These are phyloP conservation scores for Aphidoletes aphidimyza DNA, from an alignment of 2,888 invertebrate genomes.

Conservation along the genomic window DNA sequence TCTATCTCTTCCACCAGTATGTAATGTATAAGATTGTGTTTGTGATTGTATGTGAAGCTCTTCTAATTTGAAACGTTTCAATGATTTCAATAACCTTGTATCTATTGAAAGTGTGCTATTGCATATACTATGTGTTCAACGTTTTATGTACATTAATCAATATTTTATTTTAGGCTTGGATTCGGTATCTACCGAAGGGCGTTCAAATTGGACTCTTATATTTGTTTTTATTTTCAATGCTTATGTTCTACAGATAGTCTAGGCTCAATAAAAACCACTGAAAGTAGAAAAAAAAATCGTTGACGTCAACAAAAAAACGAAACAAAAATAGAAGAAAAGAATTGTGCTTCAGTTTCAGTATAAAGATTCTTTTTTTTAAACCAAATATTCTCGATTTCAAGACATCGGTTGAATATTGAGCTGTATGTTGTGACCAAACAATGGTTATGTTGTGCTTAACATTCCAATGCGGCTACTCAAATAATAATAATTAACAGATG, in stretches of 20 bases:
- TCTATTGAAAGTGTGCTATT: not conserved
- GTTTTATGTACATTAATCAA: not conserved
- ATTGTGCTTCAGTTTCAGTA: too few species aligned
- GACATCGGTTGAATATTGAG: too few species aligned
- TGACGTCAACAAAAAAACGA: not conserved
- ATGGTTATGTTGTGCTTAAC: not conserved
- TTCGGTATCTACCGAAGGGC: not conserved
- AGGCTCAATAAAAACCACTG: too few species aligned
- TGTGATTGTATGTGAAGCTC: not conserved
- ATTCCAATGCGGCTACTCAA: not conserved
- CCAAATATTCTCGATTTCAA: not conserved
- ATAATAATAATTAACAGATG: constrained; percentile 17
- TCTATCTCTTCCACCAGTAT: too few species aligned
- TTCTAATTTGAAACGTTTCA: constrained; percentile 4
- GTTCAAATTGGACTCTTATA: not conserved
- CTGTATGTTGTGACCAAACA: not conserved
- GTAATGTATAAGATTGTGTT: too few species aligned
- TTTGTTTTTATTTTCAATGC: too few species aligned
- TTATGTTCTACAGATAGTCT: too few species aligned
- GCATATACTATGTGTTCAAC: not conserved
- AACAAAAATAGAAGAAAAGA: not conserved
- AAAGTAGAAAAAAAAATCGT: not conserved
- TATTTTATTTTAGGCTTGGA: not conserved
- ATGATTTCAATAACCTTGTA: constrained; percentile 30
- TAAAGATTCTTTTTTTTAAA: too few species aligned